A percentile compares a stretch with the other conserved stretches of the same genome.
These are phyloP conservation scores for Branchellion lobata DNA, from an alignment of 2,888 invertebrate genomes.

Conservation along the genomic window DNA sequence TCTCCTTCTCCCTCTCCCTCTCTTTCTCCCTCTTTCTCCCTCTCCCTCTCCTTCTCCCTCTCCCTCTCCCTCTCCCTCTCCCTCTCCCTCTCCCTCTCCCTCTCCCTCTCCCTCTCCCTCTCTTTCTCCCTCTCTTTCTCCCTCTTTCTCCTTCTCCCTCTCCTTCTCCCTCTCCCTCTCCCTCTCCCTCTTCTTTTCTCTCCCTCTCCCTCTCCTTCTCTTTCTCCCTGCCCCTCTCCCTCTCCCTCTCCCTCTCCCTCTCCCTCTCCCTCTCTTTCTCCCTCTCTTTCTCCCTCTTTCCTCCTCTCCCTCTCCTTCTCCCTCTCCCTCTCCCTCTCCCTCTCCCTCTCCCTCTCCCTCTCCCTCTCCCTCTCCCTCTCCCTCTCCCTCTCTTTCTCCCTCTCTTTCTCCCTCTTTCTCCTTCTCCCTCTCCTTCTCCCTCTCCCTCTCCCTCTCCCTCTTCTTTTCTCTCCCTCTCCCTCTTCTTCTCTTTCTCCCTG, in stretches of 20 bases:
- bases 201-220: neutral
- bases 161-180: no score
- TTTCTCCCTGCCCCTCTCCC: no score
- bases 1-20: neutral
- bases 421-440: neutral
- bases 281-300: neutral
- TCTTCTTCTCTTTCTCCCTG: no score
- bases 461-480: neutral
- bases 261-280: neutral
- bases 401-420: constrained; percentile 1
- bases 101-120: neutral
- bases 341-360: neutral
- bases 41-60: neutral
- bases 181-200: constrained; percentile 3
- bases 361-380: constrained; percentile 26
- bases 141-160: no score
- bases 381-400: constrained; percentile 31
- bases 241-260: neutral
- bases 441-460: neutral
- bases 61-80: constrained; percentile 16
- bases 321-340: no score
- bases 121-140: neutral
- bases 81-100: neutral
- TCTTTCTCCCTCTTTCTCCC: neutral
- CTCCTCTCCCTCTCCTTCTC: no score